A percentile compares a stretch with the other conserved stretches of the same genome.
Conservation (phyloP, 1,140 invertebrate genomes). For the Hycleus cichorii region DNA sequence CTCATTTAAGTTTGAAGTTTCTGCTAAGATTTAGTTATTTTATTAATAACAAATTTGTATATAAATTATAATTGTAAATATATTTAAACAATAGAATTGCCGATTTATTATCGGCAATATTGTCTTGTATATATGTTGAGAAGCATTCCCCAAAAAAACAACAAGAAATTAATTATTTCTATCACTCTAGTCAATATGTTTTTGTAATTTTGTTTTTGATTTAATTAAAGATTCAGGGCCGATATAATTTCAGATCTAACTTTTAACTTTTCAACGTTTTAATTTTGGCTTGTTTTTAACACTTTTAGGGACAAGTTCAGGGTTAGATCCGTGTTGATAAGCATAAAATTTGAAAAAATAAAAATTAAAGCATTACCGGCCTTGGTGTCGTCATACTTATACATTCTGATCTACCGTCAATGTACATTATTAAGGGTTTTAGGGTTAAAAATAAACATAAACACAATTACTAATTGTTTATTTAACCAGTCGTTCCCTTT, state of each 20-base stretch:
- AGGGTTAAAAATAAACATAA: slow-evolving; percentile 18
- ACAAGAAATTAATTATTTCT: slow-evolving; percentile 7
- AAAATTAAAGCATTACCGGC: not conserved
- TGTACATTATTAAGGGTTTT: slow-evolving; percentile 24
- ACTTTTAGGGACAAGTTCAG: not conserved
- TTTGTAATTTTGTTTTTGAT: too few relatives aligned
- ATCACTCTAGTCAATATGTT: slow-evolving; percentile 23
- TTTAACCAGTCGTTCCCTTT: too few relatives aligned
- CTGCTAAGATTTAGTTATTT: not conserved
- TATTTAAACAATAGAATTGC: slow-evolving; percentile 19
- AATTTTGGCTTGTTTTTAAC: not conserved
- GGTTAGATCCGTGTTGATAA: too few relatives aligned
- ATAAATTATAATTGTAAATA: slow-evolving; percentile 4
- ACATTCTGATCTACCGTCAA: slow-evolving; percentile 24
- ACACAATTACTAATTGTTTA: too few relatives aligned
- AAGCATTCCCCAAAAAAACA: slow-evolving; percentile 17
- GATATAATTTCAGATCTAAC: not conserved
- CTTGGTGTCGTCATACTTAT: slow-evolving; percentile 12
- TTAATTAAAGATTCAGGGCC: not conserved
- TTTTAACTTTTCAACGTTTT: not conserved
- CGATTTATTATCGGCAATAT: slow-evolving; percentile 1
- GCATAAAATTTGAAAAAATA: not conserved
- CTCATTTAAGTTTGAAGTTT: too few relatives aligned
- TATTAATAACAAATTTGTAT: slow-evolving; percentile 9
- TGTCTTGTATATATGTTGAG: slow-evolving; percentile 20